Base-by-base conservation (phyloP, 2,888 invertebrate species). In the Corythucha ciliata region DNA sequence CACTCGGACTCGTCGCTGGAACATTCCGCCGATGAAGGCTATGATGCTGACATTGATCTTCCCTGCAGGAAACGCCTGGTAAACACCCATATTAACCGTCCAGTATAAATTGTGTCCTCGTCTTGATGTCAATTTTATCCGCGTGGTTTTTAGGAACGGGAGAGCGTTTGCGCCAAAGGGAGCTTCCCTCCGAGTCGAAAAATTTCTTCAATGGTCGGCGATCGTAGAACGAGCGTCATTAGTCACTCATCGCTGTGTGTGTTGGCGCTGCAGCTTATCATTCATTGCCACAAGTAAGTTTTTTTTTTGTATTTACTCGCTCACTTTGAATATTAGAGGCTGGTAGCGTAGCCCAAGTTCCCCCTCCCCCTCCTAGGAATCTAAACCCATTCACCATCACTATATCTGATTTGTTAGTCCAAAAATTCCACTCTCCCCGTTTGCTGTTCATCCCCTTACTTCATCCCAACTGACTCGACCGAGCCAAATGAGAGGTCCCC, bases 41-140 rank as follows among this genome's bases (percentile, higher is more conserved):
- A 79, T 58, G 79, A 79, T 68, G 79, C 78, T 4, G 79, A 79
- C 60, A 72, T 78, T 8, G 79, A 79, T 64, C 63, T 76, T 24
- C 67, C 65, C 20, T 54, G 56, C 21, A 42, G 51, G 44, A 55
- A 55, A 55, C 27, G 33, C 24, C 54, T 49, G 39, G 57, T 57
- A 54, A 21, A 12, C 16, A 8, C 12, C 6, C 18, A 8, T 7
- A 21, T 14, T 42, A 39, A 39, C 21, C 21, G 4, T 14, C 21
- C 6, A 14, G n/a, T 4, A 29, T 10, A 8, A 10, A 8, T 29
- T 29, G 8, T 29, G n/a, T 29, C 8, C 10, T 29, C 10, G 29
- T n/a, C 10, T 29, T n/a, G 29, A n/a, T 39, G 16, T 39, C 14
- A 39, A 39, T 14, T 14, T 36, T 37, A n/a, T 21, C 2, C 16